Base-by-base conservation (phyloP, 2,888 invertebrate genomes). In the Encarsia formosa region DNA sequence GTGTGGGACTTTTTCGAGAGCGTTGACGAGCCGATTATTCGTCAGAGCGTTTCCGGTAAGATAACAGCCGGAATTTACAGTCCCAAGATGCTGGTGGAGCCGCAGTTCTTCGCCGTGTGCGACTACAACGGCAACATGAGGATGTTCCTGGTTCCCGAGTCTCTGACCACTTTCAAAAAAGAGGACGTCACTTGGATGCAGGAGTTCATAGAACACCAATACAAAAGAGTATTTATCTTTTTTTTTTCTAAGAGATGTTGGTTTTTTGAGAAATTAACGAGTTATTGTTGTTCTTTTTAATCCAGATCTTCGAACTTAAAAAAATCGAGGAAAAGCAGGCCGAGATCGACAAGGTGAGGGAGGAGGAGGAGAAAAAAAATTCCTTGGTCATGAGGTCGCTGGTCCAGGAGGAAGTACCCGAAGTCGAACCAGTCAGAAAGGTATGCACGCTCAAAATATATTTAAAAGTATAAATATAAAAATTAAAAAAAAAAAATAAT, bases 1-100 rank as follows among this genome's bases (percentile, higher is more conserved):
- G 82, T 85, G 11, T 93, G 92, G 92, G 87, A 91, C 75, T 75
- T 92, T 50, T 72, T 86, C 51, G 75, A 82, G 41, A 79, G 81
- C 65, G 85, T 85, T 58, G 85, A 90, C 61, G 80, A 82, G 57
- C 81, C 88, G 0, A 81, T 81, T 54, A 79, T 85, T 48, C 37
- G 44, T 37, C 50, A 56, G 32, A 47, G 50, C 50, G 37, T 53
- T 18, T 85, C 88, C 2, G 62, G 64, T 5, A 48, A 57, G 34
- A 37, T 79, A 81, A 77, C 87, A n/a, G 84, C 86, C 0, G 79
- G 80, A 18, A 76, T 85, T 16, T 79, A 79, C 32, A 76, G 81
- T 41, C 85, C 86, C 65, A 77, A 79, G 8, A 71, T 82, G 1
- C 74, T 77, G 2, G 63, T 82, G 16, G 74, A 78, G 3, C 78